phyloP scores from a whole-genome alignment of 2,113 vertebrate genomes.

The Vombatus ursinus region DNA sequence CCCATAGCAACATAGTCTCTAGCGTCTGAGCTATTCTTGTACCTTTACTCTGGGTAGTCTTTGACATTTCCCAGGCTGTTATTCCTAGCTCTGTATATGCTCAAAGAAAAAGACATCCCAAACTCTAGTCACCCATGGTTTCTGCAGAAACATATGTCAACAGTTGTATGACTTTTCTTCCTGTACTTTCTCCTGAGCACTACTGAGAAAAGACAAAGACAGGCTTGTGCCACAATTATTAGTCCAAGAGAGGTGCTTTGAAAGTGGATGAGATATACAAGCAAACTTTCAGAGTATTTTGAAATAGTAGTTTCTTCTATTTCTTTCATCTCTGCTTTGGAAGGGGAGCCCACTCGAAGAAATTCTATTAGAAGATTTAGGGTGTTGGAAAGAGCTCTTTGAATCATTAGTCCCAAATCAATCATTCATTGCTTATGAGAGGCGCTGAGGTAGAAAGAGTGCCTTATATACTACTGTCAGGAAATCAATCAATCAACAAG shows the following conservation, averaged over 20 bases:
- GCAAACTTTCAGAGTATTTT: conserved; percentile 45
- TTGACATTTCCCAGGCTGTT: background rate
- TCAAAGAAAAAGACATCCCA: conserved; percentile 21
- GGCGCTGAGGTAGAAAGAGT: background rate
- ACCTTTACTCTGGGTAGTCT: background rate
- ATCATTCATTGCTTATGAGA: background rate
- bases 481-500: background rate
- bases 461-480: background rate
- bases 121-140: background rate
- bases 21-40: background rate
- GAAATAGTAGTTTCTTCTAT: conserved; percentile 36
- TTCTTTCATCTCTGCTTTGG: conserved; percentile 29
- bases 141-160: conserved; percentile 43
- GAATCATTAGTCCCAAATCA: background rate
- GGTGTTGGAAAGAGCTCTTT: background rate
- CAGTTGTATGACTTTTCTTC: conserved; percentile 37
- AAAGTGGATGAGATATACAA: conserved; percentile 55
- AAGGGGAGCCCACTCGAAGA: conserved; percentile 10
- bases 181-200: conserved; percentile 27
- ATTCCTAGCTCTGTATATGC: background rate
- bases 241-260: conserved; percentile 36
- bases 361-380: background rate
- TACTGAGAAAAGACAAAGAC: conserved; percentile 56
- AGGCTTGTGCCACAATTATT: conserved; percentile 48
- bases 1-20: background rate